phyloP scores from a whole-genome alignment of 2,113 vertebrate species.

The Platanista minor region DNA sequence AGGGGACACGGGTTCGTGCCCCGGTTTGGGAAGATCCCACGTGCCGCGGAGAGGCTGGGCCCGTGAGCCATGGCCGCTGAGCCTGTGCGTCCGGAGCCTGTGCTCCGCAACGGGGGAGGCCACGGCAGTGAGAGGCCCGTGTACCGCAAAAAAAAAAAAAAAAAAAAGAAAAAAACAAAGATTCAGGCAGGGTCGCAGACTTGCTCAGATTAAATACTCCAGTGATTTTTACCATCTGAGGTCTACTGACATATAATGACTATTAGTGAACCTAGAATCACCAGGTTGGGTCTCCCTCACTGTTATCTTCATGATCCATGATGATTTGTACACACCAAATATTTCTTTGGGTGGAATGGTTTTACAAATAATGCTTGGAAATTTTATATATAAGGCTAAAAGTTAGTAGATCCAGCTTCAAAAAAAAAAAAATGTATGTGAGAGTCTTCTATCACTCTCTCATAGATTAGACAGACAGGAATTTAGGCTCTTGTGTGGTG shows the following conservation, averaged over 20 bases:
- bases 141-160: background rate
- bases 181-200: background rate
- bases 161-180: constrained; percentile 11
- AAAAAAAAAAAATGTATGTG: background rate
- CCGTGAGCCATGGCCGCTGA: too few relatives aligned
- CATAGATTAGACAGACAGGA: background rate
- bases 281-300: background rate
- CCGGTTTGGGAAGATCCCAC: too few relatives aligned
- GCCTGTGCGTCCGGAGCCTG: too few relatives aligned
- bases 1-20: too few relatives aligned
- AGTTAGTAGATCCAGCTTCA: background rate
- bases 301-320: background rate
- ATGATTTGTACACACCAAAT: background rate
- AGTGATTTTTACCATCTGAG: background rate
- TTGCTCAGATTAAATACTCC: background rate
- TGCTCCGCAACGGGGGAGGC: too few relatives aligned
- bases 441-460: background rate
- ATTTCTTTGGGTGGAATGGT: background rate
- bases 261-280: background rate
- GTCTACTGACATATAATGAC: background rate
- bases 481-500: background rate
- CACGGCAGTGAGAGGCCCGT: too few relatives aligned
- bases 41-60: too few relatives aligned
- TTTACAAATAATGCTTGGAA: background rate
- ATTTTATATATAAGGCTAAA: background rate